Base-by-base conservation (phyloP, 2,113 vertebrate genomes). In the Labeo catla region DNA sequence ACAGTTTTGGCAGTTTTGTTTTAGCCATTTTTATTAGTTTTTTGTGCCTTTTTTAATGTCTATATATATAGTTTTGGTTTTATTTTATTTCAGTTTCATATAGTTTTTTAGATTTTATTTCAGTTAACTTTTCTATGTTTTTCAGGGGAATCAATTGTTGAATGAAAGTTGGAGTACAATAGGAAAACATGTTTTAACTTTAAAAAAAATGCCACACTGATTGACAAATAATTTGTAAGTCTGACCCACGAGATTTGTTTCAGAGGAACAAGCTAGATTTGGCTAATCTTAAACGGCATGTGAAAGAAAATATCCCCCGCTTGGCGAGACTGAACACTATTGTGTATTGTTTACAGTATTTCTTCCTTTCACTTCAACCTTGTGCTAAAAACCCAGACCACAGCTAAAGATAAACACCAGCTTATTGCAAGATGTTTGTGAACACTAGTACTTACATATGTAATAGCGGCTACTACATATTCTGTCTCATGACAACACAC, bases 341-440 rank as follows among this genome's bases (percentile, higher is more conserved):
- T 70, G 78, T 86, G 21, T 34, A 39, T 84, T 66, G 68, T 76
- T 84, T 86, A 89, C 76, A 86, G 83, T 87, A 86, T 84, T 83
- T 1, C 8, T 78, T 47, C 77, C 74, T 65, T 88, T 73, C 28
- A 76, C 73, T 77, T 59, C 21, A 28, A 59, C 1, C 52, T 79
- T 79, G 34, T 43, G 23, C 12, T 34, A 79, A 63, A 47, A 39
- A 81, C 4, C 77, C 11, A 47, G 28, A 34, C 7, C n/a, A 65
- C 28, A 12, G 47, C 36, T 76, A 81, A 19, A 88, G 72, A 89
- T 89, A 88, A 92, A 84, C 89, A 89, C 88, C 87, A 90, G 87
- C 74, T 87, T 23, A 80, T 47, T 2, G 50, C 2, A 2, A 57
- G 50, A 61, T 43, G 0, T 79, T 2, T 80, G 21, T 47, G 1